Percentiles rank a stretch among this genome's conserved stretches.
These are phyloP conservation scores for Limnephilus lunatus DNA, from an alignment of 2,888 invertebrate species.

Conservation along the genomic window DNA sequence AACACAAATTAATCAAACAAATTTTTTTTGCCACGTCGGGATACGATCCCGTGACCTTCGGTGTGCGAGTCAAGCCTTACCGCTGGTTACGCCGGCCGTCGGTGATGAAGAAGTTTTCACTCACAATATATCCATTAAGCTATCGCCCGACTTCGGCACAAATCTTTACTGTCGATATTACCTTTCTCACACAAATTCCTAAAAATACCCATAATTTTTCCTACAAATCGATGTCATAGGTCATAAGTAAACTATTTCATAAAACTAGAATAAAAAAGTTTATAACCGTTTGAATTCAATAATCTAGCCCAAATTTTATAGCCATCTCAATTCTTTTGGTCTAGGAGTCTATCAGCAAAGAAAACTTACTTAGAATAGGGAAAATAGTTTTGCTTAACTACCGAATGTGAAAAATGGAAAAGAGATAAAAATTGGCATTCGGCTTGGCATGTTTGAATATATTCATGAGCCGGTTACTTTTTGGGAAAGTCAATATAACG, in stretches of 20 bases:
- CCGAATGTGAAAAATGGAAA: conserved; percentile 64
- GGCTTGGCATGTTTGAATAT: conserved; percentile 62
- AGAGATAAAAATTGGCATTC: conserved; percentile 64
- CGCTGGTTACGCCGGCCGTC: no score
- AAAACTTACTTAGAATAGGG: conserved; percentile 43
- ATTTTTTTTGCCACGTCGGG: no score
- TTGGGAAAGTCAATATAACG: conserved; percentile 59
- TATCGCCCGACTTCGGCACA: no score
- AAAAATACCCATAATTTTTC: no score
- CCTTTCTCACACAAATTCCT: no score
- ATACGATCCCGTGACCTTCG: no score
- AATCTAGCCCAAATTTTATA: not conserved
- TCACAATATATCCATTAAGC: no score
- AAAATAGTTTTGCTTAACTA: conserved; percentile 64
- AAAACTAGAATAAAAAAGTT: not conserved
- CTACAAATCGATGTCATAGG: not conserved
- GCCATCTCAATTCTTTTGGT: not conserved
- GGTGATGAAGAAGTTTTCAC: no score
- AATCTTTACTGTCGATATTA: no score
- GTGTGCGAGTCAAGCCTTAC: no score
- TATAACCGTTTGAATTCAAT: not conserved
- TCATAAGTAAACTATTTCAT: not conserved
- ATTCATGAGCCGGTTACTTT: conserved; percentile 61
- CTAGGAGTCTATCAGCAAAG: conserved; percentile 1
- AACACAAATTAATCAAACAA: no score